Evolutionary conservation across 2,797 vertebrate genomes (phyloP).

Genomic region (Saxicola maurus): DNA sequence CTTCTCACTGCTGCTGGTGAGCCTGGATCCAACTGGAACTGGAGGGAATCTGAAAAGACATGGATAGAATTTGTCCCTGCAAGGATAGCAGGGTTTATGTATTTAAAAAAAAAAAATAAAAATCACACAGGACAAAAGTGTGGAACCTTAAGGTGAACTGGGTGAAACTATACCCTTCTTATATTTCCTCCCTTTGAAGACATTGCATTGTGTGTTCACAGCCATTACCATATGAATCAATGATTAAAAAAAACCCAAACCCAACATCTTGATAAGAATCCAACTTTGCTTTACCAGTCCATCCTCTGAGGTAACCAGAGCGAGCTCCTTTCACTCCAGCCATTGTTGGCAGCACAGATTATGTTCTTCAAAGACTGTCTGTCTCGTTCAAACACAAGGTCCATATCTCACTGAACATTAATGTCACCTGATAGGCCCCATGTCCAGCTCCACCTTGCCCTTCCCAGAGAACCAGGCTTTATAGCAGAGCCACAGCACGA

Average conservation of each 20-base stretch:
- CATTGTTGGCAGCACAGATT: conserved; percentile 67
- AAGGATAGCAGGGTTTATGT: not conserved
- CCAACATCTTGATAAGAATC: conserved; percentile 61
- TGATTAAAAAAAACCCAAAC: conserved; percentile 12
- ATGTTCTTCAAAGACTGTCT: conserved; percentile 69
- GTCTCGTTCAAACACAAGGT: conserved; percentile 60
- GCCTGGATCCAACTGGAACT: not conserved
- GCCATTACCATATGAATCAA: conserved; percentile 66
- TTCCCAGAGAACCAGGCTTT: conserved; percentile 41
- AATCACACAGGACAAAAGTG: not conserved
- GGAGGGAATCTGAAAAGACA: not conserved
- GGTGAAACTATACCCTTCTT: conserved; percentile 7
- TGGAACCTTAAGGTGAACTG: conserved; percentile 17
- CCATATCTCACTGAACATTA: conserved; percentile 69
- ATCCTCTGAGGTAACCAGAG: conserved; percentile 66
- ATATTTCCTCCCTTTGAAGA: conserved; percentile 48
- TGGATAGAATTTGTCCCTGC: not conserved
- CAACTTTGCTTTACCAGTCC: conserved; percentile 39
- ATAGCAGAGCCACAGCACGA: not conserved
- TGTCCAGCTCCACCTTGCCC: conserved; percentile 57
- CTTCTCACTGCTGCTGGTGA: not conserved
- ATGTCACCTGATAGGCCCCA: conserved; percentile 67
- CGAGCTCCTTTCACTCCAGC: conserved; percentile 52
- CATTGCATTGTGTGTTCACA: conserved; percentile 44
- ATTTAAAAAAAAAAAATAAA: not conserved